Percentiles rank a stretch among this genome's conserved stretches.
These are phyloP conservation scores for Dufourea novaeangliae DNA, from an alignment of 1,140 invertebrate genomes.

Conservation along the genomic window DNA sequence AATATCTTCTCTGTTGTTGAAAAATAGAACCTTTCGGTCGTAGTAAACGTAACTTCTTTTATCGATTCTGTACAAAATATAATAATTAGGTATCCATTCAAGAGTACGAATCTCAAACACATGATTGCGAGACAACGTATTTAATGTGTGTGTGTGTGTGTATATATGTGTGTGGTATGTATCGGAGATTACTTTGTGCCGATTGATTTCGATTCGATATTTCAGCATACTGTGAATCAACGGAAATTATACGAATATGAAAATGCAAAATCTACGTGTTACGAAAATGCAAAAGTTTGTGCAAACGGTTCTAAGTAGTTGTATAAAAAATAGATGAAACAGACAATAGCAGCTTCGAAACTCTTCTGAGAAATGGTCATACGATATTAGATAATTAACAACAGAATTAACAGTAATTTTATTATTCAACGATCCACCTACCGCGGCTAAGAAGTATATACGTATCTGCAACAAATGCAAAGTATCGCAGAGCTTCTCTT, in stretches of 20 bases:
- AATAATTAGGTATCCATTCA: background rate
- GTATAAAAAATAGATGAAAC: slow-evolving; percentile 6
- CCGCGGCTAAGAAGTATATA: slow-evolving; percentile 10
- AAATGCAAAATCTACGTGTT: too few species aligned
- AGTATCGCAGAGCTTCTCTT: slow-evolving; percentile 34
- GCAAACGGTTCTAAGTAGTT: slow-evolving; percentile 2
- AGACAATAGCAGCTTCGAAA: slow-evolving; percentile 3
- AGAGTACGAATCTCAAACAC: background rate
- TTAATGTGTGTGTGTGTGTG: too few species aligned
- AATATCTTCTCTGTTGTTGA: background rate
- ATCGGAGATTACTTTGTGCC: slow-evolving; percentile 5
- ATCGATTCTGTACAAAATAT: background rate
- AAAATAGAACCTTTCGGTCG: background rate
- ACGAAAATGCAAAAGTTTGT: slow-evolving; percentile 15
- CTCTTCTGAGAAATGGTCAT: slow-evolving; percentile 24
- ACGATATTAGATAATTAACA: slow-evolving; percentile 6
- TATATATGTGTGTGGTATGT: too few species aligned
- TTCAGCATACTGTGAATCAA: background rate
- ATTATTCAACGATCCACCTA: slow-evolving; percentile 43
- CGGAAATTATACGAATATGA: background rate
- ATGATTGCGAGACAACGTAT: background rate
- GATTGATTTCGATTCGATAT: background rate
- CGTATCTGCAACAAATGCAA: slow-evolving; percentile 23
- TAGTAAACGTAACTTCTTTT: background rate
- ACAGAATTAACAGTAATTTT: slow-evolving; percentile 32